phyloP scores from a whole-genome alignment of 2,797 vertebrate species.

The Saguinus oedipus region DNA sequence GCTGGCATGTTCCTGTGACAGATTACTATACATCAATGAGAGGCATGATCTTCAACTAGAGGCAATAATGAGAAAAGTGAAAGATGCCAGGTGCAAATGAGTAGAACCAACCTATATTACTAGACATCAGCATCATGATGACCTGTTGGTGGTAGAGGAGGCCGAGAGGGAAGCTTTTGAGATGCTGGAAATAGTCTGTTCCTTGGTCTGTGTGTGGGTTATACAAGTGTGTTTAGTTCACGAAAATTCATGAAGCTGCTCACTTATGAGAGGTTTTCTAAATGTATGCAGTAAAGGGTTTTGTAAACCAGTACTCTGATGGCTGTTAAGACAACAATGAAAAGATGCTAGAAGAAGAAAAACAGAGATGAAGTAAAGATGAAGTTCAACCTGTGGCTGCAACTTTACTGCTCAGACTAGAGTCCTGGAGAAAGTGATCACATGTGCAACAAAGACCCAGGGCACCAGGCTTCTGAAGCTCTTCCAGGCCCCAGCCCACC shows the following conservation, averaged over 20 bases:
- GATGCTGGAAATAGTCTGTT: too few species aligned
- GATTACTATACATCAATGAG: background rate
- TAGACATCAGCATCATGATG: too few species aligned
- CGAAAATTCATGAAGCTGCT: background rate
- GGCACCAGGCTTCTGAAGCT: constrained; percentile 46
- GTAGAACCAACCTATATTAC: background rate
- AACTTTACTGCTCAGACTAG: background rate
- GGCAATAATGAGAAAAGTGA: background rate
- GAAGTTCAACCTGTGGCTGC: background rate
- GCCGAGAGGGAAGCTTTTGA: too few species aligned
- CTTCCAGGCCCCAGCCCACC: constrained; percentile 48
- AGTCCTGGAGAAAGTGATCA: constrained; percentile 32
- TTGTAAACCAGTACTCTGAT: background rate
- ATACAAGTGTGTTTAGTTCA: background rate
- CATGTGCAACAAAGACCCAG: background rate
- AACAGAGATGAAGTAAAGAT: background rate
- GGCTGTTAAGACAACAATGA: background rate
- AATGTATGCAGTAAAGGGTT: rapidly evolving
- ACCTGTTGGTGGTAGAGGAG: background rate
- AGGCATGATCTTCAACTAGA: background rate
- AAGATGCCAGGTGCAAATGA: background rate
- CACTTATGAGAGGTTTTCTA: rapidly evolving
- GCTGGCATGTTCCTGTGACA: rapidly evolving
- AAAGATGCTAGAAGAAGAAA: background rate
- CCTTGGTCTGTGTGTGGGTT: background rate